These are phyloP conservation scores for Dendroctonus valens DNA, from an alignment of 1,140 invertebrate genomes.

Conservation along the genomic window DNA sequence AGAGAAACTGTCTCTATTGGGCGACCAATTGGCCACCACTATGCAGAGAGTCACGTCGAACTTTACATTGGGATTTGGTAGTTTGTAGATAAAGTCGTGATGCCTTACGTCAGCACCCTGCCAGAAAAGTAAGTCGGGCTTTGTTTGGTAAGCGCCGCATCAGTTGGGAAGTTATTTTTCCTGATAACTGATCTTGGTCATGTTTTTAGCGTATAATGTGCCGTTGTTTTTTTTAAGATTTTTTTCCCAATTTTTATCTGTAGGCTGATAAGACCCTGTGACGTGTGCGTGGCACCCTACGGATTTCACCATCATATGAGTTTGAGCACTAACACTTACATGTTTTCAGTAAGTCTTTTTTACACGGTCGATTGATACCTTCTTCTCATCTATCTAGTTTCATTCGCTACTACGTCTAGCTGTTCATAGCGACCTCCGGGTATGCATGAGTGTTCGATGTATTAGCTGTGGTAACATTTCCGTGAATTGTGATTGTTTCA, in stretches of 20 bases:
- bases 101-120: slow-evolving; percentile 72
- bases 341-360: slow-evolving; percentile 57
- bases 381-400: slow-evolving; percentile 1
- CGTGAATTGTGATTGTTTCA: too few relatives aligned
- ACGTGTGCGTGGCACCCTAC: slow-evolving; percentile 66
- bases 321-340: slow-evolving; percentile 61
- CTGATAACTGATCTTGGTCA: too few relatives aligned
- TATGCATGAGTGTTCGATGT: too few relatives aligned
- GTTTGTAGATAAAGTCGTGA: slow-evolving; percentile 82
- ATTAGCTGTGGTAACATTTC: too few relatives aligned
- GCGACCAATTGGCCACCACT: slow-evolving; percentile 59
- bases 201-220: not conserved
- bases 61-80: slow-evolving; percentile 82
- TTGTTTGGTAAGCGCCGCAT: not conserved
- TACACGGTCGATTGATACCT: not conserved
- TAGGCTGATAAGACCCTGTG: slow-evolving; percentile 61
- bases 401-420: slow-evolving; percentile 6
- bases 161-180: too few relatives aligned
- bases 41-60: slow-evolving; percentile 80
- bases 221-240: slow-evolving; percentile 7
- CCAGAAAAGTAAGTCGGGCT: slow-evolving; percentile 54
- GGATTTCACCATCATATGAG: slow-evolving; percentile 69
- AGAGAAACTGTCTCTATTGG: slow-evolving; percentile 64
- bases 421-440: not conserved
- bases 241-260: slow-evolving; percentile 18